Percentiles rank a stretch among this genome's conserved stretches.
Evolutionary conservation across 1,140 invertebrate species (phyloP).

Genomic region (Lordiphosa stackelbergi): DNA sequence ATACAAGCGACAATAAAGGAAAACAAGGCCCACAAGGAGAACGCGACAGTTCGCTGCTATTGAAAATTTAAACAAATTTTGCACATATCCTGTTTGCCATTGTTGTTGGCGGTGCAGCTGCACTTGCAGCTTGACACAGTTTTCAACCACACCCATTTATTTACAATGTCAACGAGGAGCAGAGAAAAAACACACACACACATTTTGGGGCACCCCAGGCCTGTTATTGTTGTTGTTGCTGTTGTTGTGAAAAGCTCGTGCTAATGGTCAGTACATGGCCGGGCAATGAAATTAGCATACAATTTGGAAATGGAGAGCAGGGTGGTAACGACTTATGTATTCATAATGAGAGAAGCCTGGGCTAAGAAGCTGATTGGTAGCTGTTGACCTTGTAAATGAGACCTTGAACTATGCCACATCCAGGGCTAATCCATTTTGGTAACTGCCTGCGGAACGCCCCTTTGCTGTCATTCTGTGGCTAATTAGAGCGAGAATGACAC

Average conservation of each 20-base stretch:
- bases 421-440: slow-evolving; percentile 3
- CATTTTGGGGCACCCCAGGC: slow-evolving; percentile 5
- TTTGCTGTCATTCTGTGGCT: slow-evolving; percentile 47
- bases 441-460: slow-evolving; percentile 28
- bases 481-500: slow-evolving; percentile 44
- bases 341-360: slow-evolving; percentile 13
- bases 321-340: slow-evolving; percentile 5
- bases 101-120: slow-evolving; percentile 30
- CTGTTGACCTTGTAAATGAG: slow-evolving; percentile 44
- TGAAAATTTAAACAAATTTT: slow-evolving; percentile 70
- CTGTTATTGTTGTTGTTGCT: slow-evolving; percentile 20
- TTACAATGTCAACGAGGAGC: slow-evolving; percentile 63
- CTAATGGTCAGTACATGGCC: slow-evolving; percentile 38
- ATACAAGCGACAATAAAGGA: slow-evolving; percentile 28
- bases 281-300: slow-evolving; percentile 62
- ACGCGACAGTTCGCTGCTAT: slow-evolving; percentile 1
- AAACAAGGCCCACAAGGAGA: slow-evolving; percentile 8
- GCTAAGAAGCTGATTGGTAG: slow-evolving; percentile 15
- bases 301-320: slow-evolving; percentile 26
- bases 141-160: slow-evolving; percentile 67
- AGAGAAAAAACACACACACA: slow-evolving; percentile 6
- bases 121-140: slow-evolving; percentile 68
- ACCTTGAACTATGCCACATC: slow-evolving; percentile 48
- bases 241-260: slow-evolving; percentile 17
- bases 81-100: slow-evolving; percentile 57